phyloP scores from a whole-genome alignment of 2,113 vertebrate species.

The Ancistrus triradiatus region DNA sequence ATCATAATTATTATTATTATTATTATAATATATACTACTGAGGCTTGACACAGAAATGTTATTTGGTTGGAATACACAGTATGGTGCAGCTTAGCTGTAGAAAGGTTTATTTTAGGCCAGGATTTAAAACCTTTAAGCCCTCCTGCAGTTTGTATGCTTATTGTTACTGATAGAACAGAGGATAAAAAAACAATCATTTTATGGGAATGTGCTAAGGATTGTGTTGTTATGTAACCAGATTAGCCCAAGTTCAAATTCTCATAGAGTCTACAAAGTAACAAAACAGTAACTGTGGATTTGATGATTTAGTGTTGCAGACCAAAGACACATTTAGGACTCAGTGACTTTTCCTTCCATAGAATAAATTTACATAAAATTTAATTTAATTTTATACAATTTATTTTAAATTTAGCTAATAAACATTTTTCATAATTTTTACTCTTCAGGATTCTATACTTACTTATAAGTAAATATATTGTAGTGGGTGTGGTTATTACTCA shows the following conservation, averaged over 20 bases:
- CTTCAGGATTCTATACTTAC: too few relatives aligned
- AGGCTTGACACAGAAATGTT: too few relatives aligned
- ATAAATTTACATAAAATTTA: too few relatives aligned
- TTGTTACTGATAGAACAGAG: slow-evolving; percentile 23
- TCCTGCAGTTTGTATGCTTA: slow-evolving; percentile 13
- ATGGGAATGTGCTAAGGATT: slow-evolving; percentile 22
- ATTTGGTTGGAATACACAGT: background rate
- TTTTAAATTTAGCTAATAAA: too few relatives aligned
- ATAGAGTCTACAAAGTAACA: slow-evolving; percentile 6
- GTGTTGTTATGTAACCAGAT: slow-evolving; percentile 38
- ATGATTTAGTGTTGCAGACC: slow-evolving; percentile 4
- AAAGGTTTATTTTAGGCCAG: slow-evolving; percentile 7
- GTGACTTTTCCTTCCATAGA: too few relatives aligned
- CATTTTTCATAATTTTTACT: too few relatives aligned
- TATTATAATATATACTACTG: too few relatives aligned
- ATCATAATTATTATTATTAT: too few relatives aligned
- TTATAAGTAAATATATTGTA: too few relatives aligned
- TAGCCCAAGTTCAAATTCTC: slow-evolving; percentile 9
- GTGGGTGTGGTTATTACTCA: too few relatives aligned
- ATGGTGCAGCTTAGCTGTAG: slow-evolving; percentile 8
- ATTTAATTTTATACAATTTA: too few relatives aligned
- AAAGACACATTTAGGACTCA: background rate
- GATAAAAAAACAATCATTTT: slow-evolving; percentile 30
- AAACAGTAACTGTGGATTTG: slow-evolving; percentile 28
- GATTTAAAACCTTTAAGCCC: slow-evolving; percentile 22